phyloP scores from a whole-genome alignment of 2,113 vertebrate species.

The Caloenas nicobarica region DNA sequence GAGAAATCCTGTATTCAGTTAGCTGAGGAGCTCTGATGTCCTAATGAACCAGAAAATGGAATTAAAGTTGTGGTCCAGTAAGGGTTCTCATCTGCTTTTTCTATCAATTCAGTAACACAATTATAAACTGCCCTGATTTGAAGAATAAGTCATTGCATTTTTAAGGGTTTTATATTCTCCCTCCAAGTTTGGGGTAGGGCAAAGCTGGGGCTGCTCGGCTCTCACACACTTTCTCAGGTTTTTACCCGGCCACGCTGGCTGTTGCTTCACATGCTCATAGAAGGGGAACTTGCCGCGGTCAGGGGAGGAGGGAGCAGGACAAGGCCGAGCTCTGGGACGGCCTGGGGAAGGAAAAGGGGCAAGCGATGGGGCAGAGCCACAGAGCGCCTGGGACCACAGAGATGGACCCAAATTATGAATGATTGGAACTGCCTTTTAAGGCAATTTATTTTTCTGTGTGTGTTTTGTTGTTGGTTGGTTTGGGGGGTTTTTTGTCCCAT shows the following conservation, averaged over 20 bases:
- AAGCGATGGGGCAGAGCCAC: not conserved
- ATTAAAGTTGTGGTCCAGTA: not conserved
- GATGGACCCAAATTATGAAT: accelerated
- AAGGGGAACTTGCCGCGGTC: not conserved
- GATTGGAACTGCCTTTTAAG: not conserved
- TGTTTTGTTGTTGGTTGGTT: too few relatives aligned
- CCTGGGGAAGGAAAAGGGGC: not conserved
- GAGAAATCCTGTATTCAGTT: not conserved
- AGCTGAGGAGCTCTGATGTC: not conserved
- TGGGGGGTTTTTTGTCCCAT: too few relatives aligned
- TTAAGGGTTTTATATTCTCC: not conserved
- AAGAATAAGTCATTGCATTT: not conserved
- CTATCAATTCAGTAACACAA: not conserved
- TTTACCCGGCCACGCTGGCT: not conserved
- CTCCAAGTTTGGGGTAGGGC: not conserved
- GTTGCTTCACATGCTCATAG: not conserved
- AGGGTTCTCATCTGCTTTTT: not conserved
- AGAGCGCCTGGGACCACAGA: not conserved
- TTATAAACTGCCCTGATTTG: not conserved
- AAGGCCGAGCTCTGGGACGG: too few relatives aligned
- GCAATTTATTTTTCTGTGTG: not conserved
- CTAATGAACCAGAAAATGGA: not conserved
- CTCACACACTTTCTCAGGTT: not conserved
- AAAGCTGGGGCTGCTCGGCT: not conserved
- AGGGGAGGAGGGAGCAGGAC: not conserved